phyloP scores from a whole-genome alignment of 2,797 vertebrate genomes.

The Malurus leucopterus region DNA sequence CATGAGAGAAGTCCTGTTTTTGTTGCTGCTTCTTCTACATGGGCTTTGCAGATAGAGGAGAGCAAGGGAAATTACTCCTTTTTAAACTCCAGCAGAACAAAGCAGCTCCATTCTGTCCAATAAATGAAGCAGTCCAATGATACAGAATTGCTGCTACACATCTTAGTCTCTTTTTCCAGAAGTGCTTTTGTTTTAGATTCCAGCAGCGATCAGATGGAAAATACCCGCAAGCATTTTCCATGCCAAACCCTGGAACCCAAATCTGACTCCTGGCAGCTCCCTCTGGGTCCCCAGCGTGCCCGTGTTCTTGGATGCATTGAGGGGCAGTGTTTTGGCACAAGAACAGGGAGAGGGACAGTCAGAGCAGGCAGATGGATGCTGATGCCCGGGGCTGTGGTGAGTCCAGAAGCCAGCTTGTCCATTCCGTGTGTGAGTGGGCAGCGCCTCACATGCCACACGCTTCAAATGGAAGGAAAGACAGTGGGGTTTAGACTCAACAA shows the following conservation, averaged over 20 bases:
- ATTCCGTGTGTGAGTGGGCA: accelerated
- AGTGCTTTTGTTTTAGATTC: background rate
- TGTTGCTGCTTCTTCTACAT: background rate
- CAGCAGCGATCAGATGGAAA: background rate
- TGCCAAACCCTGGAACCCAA: background rate
- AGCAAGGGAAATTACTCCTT: background rate
- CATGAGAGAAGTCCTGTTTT: background rate
- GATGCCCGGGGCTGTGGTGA: accelerated
- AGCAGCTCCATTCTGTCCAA: background rate
- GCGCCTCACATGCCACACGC: accelerated
- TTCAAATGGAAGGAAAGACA: background rate
- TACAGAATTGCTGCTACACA: background rate
- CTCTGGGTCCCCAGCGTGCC: accelerated
- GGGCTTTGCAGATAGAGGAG: background rate
- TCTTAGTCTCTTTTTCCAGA: background rate
- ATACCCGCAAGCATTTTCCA: background rate
- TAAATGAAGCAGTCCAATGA: background rate
- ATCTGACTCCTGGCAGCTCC: background rate
- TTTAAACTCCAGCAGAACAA: background rate
- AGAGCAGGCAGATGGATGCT: background rate
- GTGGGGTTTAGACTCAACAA: background rate
- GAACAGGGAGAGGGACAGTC: background rate
- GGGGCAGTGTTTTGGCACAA: background rate
- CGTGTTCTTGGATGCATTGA: accelerated
- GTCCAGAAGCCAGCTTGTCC: background rate